Base-by-base conservation (phyloP, 2,113 vertebrate species). In the Raja brachyura region DNA sequence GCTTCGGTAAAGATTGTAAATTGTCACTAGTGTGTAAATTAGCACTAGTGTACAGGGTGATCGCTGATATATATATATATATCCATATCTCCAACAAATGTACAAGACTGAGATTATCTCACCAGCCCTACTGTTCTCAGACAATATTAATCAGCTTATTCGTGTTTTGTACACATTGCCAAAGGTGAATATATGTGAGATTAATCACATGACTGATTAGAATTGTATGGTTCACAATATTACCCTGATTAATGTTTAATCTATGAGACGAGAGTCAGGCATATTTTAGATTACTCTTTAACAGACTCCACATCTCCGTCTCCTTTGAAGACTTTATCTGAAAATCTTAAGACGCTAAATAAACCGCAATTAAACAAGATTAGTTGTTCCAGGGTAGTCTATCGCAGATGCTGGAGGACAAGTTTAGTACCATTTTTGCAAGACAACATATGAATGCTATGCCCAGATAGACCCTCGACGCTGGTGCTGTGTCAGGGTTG, bases 241-340 rank as follows among this genome's bases (percentile, higher is more conserved):
- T 28, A 61, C 20, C 6, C 63, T 11, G 63, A 68, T 90, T 92
- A 54, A 92, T 92, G 22, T 74, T 74, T 92, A 92, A 74, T 70
- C 33, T 22, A 92, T 4, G 66, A 54, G 68, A 92, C 8, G 0
- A 86, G 33, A 16, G 83, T 28, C 5, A 28, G 22, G 31, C 31
- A 5, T 6, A 7, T 31, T 48, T 74, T 54, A 73, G 59, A 92
- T 92, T 22, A 92, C 7, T 92, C 33, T 73, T 92, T 92, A 54
- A 92, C 20, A 73, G 20, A 73, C 66, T 25, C 90, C 9, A 9
- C 68, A 13, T n/a, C 33, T 28, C 2, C 39, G 33, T 13, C 33
- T 73, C 33, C 33, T 92, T 25, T 92, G 90, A 92, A 73, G 90
- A 39, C 25, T 90, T 70, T 92, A 54, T 74, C 39, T 73, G 90